Conservation (phyloP, 2,888 invertebrate species). For the Myopa testacea region DNA sequence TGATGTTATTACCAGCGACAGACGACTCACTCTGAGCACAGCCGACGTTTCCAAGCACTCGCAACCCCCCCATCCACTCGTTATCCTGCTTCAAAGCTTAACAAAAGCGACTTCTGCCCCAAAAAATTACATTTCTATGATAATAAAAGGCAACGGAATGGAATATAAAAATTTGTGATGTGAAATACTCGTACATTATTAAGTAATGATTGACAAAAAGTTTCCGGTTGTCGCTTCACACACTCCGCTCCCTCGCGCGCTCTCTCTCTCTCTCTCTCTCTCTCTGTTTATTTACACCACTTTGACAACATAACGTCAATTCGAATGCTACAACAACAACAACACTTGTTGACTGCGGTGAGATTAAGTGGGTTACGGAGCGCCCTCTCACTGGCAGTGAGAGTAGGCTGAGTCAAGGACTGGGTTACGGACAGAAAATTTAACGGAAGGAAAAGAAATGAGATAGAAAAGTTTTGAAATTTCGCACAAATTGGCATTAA, state of each 20-base stretch:
- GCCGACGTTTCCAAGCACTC: not conserved
- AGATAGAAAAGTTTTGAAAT: slow-evolving; percentile 30
- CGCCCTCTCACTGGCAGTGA: not conserved
- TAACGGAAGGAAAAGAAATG: not conserved
- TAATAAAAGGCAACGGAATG: not conserved
- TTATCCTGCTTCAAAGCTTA: slow-evolving; percentile 10
- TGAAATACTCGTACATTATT: slow-evolving; percentile 8
- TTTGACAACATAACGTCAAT: slow-evolving; percentile 15
- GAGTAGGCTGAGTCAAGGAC: not conserved
- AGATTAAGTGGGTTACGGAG: not conserved
- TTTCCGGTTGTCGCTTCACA: not conserved
- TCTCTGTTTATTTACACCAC: not conserved
- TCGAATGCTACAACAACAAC: not conserved
- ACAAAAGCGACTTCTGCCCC: not conserved
- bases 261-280: not conserved
- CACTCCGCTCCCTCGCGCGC: not conserved
- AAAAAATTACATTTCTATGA: slow-evolving; percentile 25
- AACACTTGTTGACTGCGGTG: slow-evolving; percentile 5
- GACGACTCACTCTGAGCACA: not conserved
- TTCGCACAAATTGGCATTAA: slow-evolving; percentile 43
- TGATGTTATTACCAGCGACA: slow-evolving; percentile 33
- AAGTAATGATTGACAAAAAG: slow-evolving; percentile 25
- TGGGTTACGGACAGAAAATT: not conserved
- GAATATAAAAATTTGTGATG: slow-evolving; percentile 6
- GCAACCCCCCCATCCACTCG: slow-evolving; percentile 11